Conservation (phyloP, 2,113 vertebrate species). For the Pangasianodon hypophthalmus region DNA sequence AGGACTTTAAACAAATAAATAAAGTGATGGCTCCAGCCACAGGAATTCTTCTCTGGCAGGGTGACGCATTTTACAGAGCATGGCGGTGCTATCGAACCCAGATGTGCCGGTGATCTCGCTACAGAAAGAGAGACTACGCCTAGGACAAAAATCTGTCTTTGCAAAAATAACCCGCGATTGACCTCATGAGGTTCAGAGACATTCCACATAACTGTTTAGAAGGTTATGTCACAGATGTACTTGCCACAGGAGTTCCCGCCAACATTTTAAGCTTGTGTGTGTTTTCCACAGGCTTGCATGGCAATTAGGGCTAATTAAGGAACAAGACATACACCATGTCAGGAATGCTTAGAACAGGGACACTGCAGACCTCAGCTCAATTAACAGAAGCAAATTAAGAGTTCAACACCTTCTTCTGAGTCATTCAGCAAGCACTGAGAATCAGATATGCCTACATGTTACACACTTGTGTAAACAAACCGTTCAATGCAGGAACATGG, state of each 20-base stretch:
- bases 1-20: conserved; percentile 87
- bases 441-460: not conserved
- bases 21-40: conserved; percentile 85
- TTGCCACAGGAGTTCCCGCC: not conserved
- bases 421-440: not conserved
- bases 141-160: conserved; percentile 23
- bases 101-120: conserved; percentile 75
- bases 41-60: conserved; percentile 89
- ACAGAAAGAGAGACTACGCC: conserved; percentile 23
- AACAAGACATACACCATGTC: not conserved
- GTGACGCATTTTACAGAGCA: conserved; percentile 78
- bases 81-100: conserved; percentile 84
- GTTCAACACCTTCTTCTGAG: not conserved
- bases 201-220: conserved; percentile 1
- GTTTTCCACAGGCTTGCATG: not conserved
- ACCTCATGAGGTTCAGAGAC: not conserved
- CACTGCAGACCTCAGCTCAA: not conserved
- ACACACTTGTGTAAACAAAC: not conserved
- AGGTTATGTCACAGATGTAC: conserved; percentile 12
- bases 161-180: conserved; percentile 35
- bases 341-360: not conserved
- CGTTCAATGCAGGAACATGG: not conserved
- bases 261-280: not conserved
- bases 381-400: not conserved
- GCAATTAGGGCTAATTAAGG: not conserved